phyloP scores from a whole-genome alignment of 2,888 invertebrate species.

The Cinara cedri region DNA sequence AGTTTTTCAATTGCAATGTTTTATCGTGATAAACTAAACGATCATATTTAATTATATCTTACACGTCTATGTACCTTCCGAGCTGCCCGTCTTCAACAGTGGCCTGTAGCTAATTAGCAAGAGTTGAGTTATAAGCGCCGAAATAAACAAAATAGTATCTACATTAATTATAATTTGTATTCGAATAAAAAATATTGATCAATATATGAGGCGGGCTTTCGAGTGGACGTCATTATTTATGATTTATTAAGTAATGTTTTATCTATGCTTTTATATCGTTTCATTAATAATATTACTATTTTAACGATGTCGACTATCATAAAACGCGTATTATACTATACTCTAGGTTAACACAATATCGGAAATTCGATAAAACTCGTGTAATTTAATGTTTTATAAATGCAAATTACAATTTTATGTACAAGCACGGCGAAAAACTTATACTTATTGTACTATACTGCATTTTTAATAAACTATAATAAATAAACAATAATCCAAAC shows the following conservation, averaged over 20 bases:
- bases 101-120: too few relatives aligned
- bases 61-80: too few relatives aligned
- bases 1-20: too few relatives aligned
- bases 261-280: slow-evolving; percentile 37
- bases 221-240: slow-evolving; percentile 3
- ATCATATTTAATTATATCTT: too few relatives aligned
- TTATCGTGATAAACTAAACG: too few relatives aligned
- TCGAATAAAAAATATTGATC: slow-evolving; percentile 28
- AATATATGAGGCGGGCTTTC: not conserved
- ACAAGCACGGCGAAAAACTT: slow-evolving; percentile 16
- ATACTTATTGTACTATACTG: too few relatives aligned
- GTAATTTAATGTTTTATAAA: slow-evolving; percentile 32
- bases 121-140: too few relatives aligned
- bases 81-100: too few relatives aligned
- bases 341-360: not conserved
- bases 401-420: slow-evolving; percentile 33
- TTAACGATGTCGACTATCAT: slow-evolving; percentile 4
- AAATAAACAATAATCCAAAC: not conserved
- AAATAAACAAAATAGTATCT: not conserved
- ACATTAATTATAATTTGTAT: slow-evolving; percentile 5
- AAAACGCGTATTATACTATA: not conserved
- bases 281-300: slow-evolving; percentile 22
- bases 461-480: slow-evolving; percentile 41
- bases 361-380: slow-evolving; percentile 24
- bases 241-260: slow-evolving; percentile 23